Evolutionary conservation across 2,888 invertebrate genomes (phyloP).

Genomic region (Aphidius colemani): DNA sequence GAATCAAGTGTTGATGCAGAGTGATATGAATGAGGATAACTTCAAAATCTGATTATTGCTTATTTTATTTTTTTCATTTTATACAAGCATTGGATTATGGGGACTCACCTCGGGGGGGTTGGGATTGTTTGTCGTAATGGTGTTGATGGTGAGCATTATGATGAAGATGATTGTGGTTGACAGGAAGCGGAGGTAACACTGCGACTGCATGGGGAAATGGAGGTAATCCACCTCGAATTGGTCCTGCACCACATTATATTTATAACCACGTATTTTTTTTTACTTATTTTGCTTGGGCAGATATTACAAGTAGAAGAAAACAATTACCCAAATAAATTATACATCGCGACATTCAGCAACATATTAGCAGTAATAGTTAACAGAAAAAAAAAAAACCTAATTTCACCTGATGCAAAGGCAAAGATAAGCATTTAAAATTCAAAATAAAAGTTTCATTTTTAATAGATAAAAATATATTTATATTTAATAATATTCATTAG

Average conservation of each 20-base stretch:
- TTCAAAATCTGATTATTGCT: not conserved
- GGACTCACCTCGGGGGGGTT: conserved; percentile 55
- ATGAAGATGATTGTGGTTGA: conserved; percentile 52
- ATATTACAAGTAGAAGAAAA: not conserved
- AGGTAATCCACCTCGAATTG: conserved; percentile 56
- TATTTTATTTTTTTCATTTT: not conserved
- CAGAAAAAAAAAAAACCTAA: no score
- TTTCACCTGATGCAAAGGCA: not conserved
- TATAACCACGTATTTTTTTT: conserved; percentile 18
- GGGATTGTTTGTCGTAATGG: conserved; percentile 49
- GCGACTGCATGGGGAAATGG: conserved; percentile 66
- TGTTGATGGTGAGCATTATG: conserved; percentile 46
- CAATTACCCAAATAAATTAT: not conserved
- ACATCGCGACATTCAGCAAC: not conserved
- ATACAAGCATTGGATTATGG: conserved; percentile 13
- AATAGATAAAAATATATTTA: not conserved
- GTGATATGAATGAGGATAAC: conserved; percentile 13
- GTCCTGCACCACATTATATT: conserved; percentile 54
- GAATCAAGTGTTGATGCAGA: not conserved
- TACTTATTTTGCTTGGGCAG: conserved; percentile 24
- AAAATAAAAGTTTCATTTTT: conserved; percentile 9
- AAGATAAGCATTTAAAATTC: not conserved
- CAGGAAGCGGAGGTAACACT: conserved; percentile 65
- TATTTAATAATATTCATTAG: no score
- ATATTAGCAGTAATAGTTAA: not conserved